Evolutionary conservation across 2,888 invertebrate genomes (phyloP), one percentile per base, ranked within the genome.

Genomic region (Cyclophora punctaria): DNA sequence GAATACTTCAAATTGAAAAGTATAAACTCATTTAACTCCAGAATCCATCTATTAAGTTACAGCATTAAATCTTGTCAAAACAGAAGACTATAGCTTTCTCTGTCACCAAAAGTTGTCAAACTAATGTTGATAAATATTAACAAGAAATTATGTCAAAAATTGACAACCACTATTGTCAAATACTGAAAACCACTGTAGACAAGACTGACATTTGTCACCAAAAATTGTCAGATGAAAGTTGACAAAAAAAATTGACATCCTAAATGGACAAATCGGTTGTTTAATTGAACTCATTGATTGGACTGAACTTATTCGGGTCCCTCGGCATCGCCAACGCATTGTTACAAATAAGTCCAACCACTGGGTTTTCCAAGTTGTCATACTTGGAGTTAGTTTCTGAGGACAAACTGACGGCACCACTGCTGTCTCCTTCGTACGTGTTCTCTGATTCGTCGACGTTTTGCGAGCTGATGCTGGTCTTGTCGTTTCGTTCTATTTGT

Each of bases 371-470:
- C 0, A 87, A 70, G 47, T 85, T 85, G 34, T 88, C 88, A 49
- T 83, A 88, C 48, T 85, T 87, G 5, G 87, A 89, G 60, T 88
- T 88, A 0, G 84, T 83, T 48, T 89, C 87, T 0, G 89, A 89
- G 0, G 86, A 83, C 44, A 89, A 68, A 49, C 87, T 87, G 48
- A 87, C 87, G 0, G 89, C 85, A 0, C 88, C 87, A 48, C 86
- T 85, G 70, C 87, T 85, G 60, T 87, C 87, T 2, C 83, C 85
- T 50, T 87, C 87, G 57, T 75, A 83, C 3, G 86, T 82, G 52
- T 80, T 82, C 48, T 87, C 87, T 0, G 85, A 82, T 53, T 87
- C 86, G 58, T 87, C 86, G 1, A 83, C 80, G 59, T 75, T 78
- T n/a, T 84, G 86, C 0, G 86, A 86, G 53, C 84, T 80, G 52